Conservation (phyloP, 2,797 vertebrate species). For the Buceros bicornis region DNA sequence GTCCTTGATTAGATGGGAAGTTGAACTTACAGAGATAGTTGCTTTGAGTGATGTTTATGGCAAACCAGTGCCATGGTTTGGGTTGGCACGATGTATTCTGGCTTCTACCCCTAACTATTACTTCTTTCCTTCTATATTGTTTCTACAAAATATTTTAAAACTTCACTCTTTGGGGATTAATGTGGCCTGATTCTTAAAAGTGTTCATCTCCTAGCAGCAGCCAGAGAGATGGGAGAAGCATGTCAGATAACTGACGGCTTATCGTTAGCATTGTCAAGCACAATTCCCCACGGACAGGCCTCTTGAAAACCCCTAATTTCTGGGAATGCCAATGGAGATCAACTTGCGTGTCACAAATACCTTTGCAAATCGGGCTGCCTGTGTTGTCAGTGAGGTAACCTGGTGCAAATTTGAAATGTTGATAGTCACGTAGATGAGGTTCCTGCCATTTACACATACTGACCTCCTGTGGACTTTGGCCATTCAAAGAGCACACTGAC, state of each 20-base stretch:
- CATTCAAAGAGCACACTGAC: neutral
- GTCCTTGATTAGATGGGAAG: neutral
- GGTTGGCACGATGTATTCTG: neutral
- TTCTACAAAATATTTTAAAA: neutral
- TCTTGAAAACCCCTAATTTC: neutral
- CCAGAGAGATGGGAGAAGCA: neutral
- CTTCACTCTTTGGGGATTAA: neutral
- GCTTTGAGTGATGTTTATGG: neutral
- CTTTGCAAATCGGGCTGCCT: neutral
- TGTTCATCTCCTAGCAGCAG: neutral
- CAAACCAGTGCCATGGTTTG: neutral
- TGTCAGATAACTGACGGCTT: neutral
- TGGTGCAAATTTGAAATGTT: neutral
- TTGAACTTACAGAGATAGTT: neutral
- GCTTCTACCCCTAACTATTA: neutral
- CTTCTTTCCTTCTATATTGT: neutral
- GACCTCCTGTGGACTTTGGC: neutral
- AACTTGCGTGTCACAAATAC: neutral
- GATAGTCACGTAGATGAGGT: accelerated
- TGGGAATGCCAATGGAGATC: neutral
- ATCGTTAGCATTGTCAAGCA: neutral
- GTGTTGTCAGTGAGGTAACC: neutral
- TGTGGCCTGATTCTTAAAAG: neutral
- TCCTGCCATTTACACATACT: neutral
- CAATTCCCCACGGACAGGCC: neutral